Evolutionary conservation across 2,888 invertebrate genomes (phyloP).

Genomic region (Patella pellucida): DNA sequence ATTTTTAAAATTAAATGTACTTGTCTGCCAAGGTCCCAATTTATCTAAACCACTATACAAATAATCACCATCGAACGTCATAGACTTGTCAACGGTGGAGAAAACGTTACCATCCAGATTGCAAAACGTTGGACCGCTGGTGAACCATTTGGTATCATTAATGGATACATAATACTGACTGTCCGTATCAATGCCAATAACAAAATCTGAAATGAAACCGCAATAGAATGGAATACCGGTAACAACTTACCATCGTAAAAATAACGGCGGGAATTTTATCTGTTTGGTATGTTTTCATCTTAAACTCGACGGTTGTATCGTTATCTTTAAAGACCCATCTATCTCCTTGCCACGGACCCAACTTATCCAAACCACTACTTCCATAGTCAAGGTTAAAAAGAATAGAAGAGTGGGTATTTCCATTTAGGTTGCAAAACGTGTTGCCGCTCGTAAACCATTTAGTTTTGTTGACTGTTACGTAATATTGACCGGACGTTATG

Average conservation of each 20-base stretch:
- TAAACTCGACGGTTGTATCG: constrained; percentile 22
- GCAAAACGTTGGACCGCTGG: neutral
- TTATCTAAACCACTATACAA: constrained; percentile 24
- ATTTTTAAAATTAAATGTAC: constrained; percentile 3
- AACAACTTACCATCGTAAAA: constrained; percentile 28
- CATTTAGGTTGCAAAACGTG: too few relatives aligned
- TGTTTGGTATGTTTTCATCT: constrained; percentile 26
- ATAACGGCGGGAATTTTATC: constrained; percentile 20
- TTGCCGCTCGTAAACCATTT: too few relatives aligned
- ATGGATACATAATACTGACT: neutral
- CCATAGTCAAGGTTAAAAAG: too few relatives aligned
- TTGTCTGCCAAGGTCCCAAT: constrained; percentile 30
- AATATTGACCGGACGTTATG: too few relatives aligned
- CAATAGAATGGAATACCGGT: neutral
- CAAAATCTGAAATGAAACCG: too few relatives aligned
- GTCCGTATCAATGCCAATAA: too few relatives aligned
- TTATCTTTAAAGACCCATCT: constrained; percentile 12
- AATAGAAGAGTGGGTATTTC: too few relatives aligned
- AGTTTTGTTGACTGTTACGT: too few relatives aligned
- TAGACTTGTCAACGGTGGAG: too few relatives aligned
- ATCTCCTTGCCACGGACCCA: constrained; percentile 29
- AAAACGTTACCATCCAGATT: neutral
- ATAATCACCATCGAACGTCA: too few relatives aligned
- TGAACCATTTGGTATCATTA: neutral
- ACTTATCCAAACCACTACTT: constrained; percentile 26